A percentile compares a stretch with the other conserved stretches of the same genome.
Conservation (phyloP, 2,113 vertebrate genomes). For the Coptodon rendalli region DNA sequence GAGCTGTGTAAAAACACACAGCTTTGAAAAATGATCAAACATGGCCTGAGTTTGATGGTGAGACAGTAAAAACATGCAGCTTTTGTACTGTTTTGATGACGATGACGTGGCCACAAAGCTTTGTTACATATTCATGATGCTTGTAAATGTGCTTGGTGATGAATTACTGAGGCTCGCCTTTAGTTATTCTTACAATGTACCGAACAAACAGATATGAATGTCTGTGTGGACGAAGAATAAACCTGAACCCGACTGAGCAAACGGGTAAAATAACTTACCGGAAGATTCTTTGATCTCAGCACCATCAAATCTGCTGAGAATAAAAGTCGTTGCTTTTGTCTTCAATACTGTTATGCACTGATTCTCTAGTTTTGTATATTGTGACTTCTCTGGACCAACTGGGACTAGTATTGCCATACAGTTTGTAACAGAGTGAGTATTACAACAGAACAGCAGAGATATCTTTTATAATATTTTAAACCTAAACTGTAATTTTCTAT, state of each 20-base stretch:
- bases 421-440: background rate
- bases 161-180: background rate
- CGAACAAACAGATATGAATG: background rate
- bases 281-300: background rate
- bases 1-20: background rate
- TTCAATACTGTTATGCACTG: background rate
- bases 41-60: rapidly evolving
- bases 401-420: background rate
- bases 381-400: rapidly evolving
- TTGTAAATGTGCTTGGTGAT: background rate
- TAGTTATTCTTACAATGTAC: background rate
- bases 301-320: background rate
- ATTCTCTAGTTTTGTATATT: background rate
- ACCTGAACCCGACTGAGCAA: background rate
- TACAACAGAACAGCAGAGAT: background rate
- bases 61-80: background rate
- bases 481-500: rapidly evolving
- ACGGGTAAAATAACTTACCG: background rate
- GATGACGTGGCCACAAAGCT: background rate
- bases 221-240: background rate
- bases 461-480: background rate
- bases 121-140: background rate
- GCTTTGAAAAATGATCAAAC: background rate
- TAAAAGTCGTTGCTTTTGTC: rapidly evolving
- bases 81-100: background rate